A percentile compares a stretch with the other conserved stretches of the same genome.
These are phyloP conservation scores for Carlito syrichta DNA, from an alignment of 2,113 vertebrate genomes.

Conservation along the genomic window DNA sequence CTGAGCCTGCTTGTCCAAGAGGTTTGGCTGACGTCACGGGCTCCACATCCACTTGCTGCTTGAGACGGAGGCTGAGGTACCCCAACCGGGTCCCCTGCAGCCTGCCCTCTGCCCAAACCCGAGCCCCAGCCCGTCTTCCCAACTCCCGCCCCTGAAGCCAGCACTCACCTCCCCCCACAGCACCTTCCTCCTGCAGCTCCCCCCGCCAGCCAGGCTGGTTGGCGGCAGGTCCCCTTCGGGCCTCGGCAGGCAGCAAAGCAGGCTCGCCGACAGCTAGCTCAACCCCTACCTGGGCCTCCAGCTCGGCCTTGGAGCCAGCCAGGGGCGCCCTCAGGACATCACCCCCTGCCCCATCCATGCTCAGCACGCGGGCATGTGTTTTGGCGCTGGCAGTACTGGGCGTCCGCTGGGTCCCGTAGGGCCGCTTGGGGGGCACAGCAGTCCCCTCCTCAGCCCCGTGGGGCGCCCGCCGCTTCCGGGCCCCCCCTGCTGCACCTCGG, in stretches of 20 bases:
- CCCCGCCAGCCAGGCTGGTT: conserved; percentile 77
- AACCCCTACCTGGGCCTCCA: conserved; percentile 85
- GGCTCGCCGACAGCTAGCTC: conserved; percentile 65
- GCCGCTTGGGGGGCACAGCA: conserved; percentile 78
- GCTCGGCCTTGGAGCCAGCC: conserved; percentile 91
- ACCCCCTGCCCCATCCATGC: conserved; percentile 87
- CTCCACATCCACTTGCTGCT: not conserved
- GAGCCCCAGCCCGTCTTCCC: accelerated
- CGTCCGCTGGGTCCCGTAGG: conserved; percentile 87
- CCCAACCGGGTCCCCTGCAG: not conserved
- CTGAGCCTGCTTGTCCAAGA: not conserved
- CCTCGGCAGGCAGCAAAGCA: conserved; percentile 28
- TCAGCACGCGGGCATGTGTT: conserved; percentile 91
- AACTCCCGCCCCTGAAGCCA: not conserved
- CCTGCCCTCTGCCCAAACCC: not conserved
- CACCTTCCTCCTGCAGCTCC: conserved; percentile 87
- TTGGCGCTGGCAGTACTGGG: conserved; percentile 92
- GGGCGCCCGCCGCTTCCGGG: conserved; percentile 61
- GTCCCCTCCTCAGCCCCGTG: conserved; percentile 72
- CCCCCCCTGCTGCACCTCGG: conserved; percentile 62
- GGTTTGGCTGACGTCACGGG: accelerated
- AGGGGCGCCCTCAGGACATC: conserved; percentile 82
- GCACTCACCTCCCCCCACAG: conserved; percentile 90
- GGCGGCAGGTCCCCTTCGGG: conserved; percentile 75
- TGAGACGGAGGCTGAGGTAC: not conserved